Evolutionary conservation across 2,113 vertebrate genomes (phyloP), one percentile per base, ranked within the genome.

Genomic region (Sapayoa aenigma): DNA sequence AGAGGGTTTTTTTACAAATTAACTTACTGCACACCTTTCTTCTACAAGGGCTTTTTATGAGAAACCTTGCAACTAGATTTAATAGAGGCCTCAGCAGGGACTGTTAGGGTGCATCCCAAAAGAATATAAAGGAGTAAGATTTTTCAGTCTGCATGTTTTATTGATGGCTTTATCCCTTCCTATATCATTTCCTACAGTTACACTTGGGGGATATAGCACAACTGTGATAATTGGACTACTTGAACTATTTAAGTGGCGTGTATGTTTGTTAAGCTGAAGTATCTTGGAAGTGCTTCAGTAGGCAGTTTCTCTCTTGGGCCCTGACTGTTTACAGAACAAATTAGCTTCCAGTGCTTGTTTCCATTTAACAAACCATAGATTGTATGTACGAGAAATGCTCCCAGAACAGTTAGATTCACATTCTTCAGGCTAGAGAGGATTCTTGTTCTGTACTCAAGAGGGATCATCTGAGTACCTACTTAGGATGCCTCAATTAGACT

Each of bases 311-410:
- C 88, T 88, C 89, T 25, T 80, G 79, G 21, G 72, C 28, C 23
- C 50, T 74, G 58, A 9, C 41, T 88, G 78, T 85, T 93, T 83
- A 76, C 75, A 80, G 83, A 90, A 74, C 79, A 80, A 90, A 93
- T 92, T 69, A 85, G 25, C 76, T 90, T 74, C 56, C 82, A 63
- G 24, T 50, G 47, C 39, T 77, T 81, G 55, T 94, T 96, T 90
- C 55, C 13, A 28, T 86, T 85, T 93, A 84, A 67, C 76, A 87
- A 93, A 73, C 56, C 56, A 20, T 72, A 68, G 11, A 1, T 35
- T 85, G 56, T 76, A 56, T 2, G 12, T 31, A n/a, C 9, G n/a
- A 67, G 24, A 47, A 44, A 67, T 62, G 53, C 75, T 82, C 33
- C 6, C 21, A 87, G 55, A 71, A 73, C 1, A 2, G 55, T 58